Evolutionary conservation across 1,140 invertebrate genomes (phyloP).

Genomic region (Paracyclopina nana): DNA sequence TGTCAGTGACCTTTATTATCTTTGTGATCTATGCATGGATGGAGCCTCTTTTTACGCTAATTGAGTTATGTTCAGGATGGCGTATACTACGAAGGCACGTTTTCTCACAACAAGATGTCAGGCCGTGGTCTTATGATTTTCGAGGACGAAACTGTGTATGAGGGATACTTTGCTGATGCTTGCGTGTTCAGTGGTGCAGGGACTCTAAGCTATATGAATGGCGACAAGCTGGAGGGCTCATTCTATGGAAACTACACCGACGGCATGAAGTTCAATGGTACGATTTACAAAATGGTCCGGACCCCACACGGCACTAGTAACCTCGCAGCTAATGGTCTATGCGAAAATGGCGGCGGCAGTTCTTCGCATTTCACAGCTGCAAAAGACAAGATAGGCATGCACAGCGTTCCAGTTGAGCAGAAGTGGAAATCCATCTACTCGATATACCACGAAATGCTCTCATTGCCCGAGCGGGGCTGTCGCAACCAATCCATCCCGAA

Average conservation of each 20-base stretch:
- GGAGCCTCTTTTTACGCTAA: too few species aligned
- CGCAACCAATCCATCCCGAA: not conserved
- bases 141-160: slow-evolving; percentile 67
- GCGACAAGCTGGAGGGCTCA: slow-evolving; percentile 35
- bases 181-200: slow-evolving; percentile 58
- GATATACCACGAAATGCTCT: not conserved
- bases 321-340: too few species aligned
- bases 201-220: slow-evolving; percentile 47
- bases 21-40: too few species aligned
- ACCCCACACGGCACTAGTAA: too few species aligned
- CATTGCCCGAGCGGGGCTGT: not conserved
- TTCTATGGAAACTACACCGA: slow-evolving; percentile 21
- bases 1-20: too few species aligned
- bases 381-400: not conserved
- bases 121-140: slow-evolving; percentile 66
- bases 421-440: not conserved
- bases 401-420: not conserved
- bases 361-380: not conserved
- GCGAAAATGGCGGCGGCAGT: slow-evolving; percentile 20
- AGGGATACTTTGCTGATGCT: slow-evolving; percentile 58
- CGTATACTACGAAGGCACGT: slow-evolving; percentile 70
- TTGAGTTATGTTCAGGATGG: too few species aligned
- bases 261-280: slow-evolving; percentile 11
- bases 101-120: slow-evolving; percentile 48
- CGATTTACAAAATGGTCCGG: slow-evolving; percentile 3